Conservation (phyloP, 2,113 vertebrate species). For the Limanda limanda region DNA sequence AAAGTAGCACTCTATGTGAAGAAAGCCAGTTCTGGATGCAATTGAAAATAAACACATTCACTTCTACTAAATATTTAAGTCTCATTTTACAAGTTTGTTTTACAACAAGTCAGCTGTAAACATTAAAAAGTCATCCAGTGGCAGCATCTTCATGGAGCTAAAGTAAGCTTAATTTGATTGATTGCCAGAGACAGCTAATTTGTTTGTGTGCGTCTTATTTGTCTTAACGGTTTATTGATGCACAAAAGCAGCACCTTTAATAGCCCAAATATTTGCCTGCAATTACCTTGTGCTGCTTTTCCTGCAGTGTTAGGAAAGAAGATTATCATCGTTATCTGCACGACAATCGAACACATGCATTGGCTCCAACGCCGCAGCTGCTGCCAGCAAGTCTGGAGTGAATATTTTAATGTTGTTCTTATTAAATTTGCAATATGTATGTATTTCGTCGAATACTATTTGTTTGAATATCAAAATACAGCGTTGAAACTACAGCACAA, state of each 20-base stretch:
- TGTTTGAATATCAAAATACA: constrained; percentile 39
- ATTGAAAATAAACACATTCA: too few species aligned
- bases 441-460: constrained; percentile 36
- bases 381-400: constrained; percentile 1
- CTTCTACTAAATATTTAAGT: neutral
- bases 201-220: neutral
- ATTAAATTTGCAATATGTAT: constrained; percentile 45
- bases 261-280: neutral
- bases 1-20: too few species aligned
- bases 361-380: neutral
- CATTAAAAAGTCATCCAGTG: neutral
- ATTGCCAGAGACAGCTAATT: neutral
- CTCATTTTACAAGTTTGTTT: neutral
- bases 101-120: neutral
- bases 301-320: neutral
- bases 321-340: constrained; percentile 10
- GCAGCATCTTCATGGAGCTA: too few species aligned
- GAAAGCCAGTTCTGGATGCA: neutral
- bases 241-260: constrained; percentile 1
- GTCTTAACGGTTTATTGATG: neutral
- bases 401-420: constrained; percentile 32
- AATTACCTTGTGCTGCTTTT: constrained; percentile 1
- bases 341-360: constrained; percentile 3
- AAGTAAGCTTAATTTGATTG: too few species aligned
- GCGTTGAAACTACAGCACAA: neutral